These are phyloP conservation scores for Mungos mungo DNA, from an alignment of 2,113 vertebrate genomes.

Conservation along the genomic window DNA sequence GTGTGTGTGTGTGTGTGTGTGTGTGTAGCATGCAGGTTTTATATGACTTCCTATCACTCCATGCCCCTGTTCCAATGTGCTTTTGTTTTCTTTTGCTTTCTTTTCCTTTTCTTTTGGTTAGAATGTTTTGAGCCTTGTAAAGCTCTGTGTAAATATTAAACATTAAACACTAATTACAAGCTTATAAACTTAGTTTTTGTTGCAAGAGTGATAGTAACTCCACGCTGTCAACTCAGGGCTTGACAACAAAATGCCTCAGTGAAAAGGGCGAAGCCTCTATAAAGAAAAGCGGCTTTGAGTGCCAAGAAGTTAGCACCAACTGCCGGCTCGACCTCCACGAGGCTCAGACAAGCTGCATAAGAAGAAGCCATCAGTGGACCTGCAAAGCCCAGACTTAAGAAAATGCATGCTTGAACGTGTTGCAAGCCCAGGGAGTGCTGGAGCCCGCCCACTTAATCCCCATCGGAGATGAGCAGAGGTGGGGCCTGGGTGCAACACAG, in stretches of 20 bases:
- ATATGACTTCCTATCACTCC: neutral
- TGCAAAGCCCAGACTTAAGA: neutral
- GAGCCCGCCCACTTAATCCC: neutral
- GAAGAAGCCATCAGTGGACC: neutral
- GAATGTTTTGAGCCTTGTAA: slow-evolving; percentile 59
- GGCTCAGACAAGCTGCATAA: neutral
- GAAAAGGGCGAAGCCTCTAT: neutral
- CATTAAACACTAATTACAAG: slow-evolving; percentile 66
- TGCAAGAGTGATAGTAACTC: slow-evolving; percentile 30
- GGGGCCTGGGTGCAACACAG: neutral
- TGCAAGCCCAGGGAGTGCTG: neutral
- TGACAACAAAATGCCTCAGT: slow-evolving; percentile 55
- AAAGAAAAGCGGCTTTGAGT: neutral
- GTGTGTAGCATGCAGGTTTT: neutral
- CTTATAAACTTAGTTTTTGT: slow-evolving; percentile 67
- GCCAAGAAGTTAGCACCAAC: slow-evolving; percentile 8
- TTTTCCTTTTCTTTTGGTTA: slow-evolving; percentile 28
- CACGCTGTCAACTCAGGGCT: slow-evolving; percentile 24
- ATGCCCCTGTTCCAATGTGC: neutral
- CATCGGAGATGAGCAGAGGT: neutral
- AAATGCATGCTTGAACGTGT: neutral
- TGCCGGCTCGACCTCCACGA: neutral
- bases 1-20: neutral
- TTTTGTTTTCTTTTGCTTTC: slow-evolving; percentile 39
- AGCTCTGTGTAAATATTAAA: slow-evolving; percentile 71